Evolutionary conservation across 2,113 vertebrate species (phyloP).

Genomic region (Ochotona curzoniae): DNA sequence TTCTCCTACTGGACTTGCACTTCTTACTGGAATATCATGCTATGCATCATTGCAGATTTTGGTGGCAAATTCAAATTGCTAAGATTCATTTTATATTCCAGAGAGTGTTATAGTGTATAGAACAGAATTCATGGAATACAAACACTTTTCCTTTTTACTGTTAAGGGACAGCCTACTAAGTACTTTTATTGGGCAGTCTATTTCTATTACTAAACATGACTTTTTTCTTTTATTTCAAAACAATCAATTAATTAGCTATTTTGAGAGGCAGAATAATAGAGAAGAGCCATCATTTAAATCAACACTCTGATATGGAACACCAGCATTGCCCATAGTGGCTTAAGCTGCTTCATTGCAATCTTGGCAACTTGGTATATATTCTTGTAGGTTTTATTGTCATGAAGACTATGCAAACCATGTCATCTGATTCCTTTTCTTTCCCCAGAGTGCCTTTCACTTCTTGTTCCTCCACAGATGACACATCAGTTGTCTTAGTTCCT

Average conservation of each 20-base stretch:
- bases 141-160: background rate
- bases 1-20: background rate
- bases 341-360: too few species aligned
- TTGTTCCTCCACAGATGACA: background rate
- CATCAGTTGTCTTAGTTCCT: background rate
- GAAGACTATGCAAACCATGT: background rate
- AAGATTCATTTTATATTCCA: background rate
- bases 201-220: background rate
- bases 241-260: too few species aligned
- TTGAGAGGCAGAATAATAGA: too few species aligned
- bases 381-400: background rate
- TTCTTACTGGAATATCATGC: background rate
- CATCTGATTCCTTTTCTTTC: background rate
- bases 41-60: background rate
- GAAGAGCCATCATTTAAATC: too few species aligned
- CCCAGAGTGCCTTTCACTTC: background rate
- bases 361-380: background rate
- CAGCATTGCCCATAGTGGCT: too few species aligned
- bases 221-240: background rate
- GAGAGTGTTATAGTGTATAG: background rate
- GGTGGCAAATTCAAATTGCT: background rate
- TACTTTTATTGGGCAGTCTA: background rate
- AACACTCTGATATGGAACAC: too few species aligned
- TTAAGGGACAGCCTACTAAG: background rate
- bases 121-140: background rate